phyloP scores from a whole-genome alignment of 2,797 vertebrate species.

The Cossypha dichroa region DNA sequence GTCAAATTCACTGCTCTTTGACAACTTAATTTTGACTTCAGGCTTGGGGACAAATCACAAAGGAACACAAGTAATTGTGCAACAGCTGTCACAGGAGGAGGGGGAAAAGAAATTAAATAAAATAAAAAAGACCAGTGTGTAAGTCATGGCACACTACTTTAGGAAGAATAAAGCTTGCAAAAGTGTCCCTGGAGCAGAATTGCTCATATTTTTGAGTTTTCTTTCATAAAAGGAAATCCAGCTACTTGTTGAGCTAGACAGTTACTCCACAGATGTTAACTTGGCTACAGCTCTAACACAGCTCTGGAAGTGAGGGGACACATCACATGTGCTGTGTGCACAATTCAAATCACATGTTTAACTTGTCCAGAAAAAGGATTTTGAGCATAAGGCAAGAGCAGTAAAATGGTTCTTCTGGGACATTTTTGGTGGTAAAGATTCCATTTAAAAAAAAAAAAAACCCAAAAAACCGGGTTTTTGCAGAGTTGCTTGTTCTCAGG shows the following conservation, averaged over 20 bases:
- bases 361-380: not conserved
- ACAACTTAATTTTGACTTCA: constrained; percentile 38
- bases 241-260: not conserved
- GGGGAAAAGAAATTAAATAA: not conserved
- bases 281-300: not conserved
- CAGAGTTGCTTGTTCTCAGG: not conserved
- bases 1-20: not conserved
- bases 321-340: not conserved
- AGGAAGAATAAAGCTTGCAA: not conserved
- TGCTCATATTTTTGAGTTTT: not conserved
- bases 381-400: constrained; percentile 19
- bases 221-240: not conserved
- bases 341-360: not conserved
- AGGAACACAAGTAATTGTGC: not conserved
- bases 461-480: not conserved
- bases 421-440: not conserved
- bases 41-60: not conserved
- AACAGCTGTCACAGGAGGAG: not conserved
- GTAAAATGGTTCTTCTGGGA: not conserved
- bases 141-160: not conserved
- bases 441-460: not conserved
- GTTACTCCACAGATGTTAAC: not conserved
- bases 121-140: not conserved
- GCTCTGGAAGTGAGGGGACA: not conserved
- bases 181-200: not conserved